These are phyloP conservation scores for Styela plicata DNA, from an alignment of 23 tunicate genomes.

Conservation along the genomic window DNA sequence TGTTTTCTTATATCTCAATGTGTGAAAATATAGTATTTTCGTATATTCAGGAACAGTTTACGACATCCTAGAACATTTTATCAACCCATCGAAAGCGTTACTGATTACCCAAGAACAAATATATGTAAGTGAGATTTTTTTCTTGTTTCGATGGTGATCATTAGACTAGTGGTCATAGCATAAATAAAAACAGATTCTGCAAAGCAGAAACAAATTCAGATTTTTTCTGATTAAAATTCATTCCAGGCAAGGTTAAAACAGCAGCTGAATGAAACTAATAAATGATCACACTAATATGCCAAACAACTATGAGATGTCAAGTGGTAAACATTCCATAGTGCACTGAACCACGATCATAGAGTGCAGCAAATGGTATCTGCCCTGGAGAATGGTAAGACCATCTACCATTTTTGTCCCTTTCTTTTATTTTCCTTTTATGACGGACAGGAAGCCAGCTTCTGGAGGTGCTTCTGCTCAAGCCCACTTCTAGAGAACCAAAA, in stretches of 20 bases:
- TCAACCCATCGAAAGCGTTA: not conserved
- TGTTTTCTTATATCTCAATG: not conserved
- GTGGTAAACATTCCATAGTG: not conserved
- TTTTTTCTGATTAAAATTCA: not conserved
- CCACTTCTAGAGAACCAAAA: too few species aligned
- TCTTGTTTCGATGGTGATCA: not conserved
- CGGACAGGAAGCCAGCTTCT: too few species aligned
- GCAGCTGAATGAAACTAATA: not conserved
- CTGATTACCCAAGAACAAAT: not conserved
- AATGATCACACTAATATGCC: not conserved
- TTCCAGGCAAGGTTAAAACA: not conserved
- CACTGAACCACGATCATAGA: too few species aligned
- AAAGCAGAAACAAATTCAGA: too few species aligned
- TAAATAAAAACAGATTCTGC: not conserved
- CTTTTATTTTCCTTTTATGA: too few species aligned
- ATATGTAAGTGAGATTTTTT: constrained; percentile 8
- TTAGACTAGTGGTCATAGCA: too few species aligned
- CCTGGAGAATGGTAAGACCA: too few species aligned
- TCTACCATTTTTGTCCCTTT: too few species aligned
- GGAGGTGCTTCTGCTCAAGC: too few species aligned
- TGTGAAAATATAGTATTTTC: not conserved
- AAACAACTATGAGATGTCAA: not conserved
- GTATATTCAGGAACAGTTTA: constrained; percentile 13
- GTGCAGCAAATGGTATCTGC: too few species aligned
- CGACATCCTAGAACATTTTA: constrained; percentile 13